These are phyloP conservation scores for Tiaroga cobitis DNA, from an alignment of 2,797 vertebrate genomes.

Conservation along the genomic window DNA sequence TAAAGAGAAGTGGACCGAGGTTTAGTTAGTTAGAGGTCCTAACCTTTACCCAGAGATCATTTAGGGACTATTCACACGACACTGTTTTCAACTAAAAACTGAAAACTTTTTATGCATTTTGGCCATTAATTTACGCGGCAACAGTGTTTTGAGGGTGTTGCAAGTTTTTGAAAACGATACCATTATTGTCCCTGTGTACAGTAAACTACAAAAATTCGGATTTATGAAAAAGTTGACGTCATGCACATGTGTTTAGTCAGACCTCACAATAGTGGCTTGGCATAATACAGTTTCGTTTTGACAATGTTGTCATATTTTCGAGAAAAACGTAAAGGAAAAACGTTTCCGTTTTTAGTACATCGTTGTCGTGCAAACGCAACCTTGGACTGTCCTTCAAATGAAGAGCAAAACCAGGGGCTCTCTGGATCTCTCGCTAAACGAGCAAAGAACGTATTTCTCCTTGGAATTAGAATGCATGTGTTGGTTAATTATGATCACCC, in stretches of 20 bases:
- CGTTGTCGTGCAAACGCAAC: no score
- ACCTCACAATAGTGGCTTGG: background rate
- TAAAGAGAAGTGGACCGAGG: slow-evolving; percentile 4
- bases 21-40: slow-evolving; percentile 38
- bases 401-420: slow-evolving; percentile 24
- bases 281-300: background rate
- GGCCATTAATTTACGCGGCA: background rate
- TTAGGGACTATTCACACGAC: background rate
- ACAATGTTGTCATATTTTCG: background rate
- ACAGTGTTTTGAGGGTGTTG: background rate
- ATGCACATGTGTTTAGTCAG: background rate
- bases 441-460: slow-evolving; percentile 23
- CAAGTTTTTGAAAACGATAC: background rate
- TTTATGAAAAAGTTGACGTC: background rate
- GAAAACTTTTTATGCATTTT: background rate
- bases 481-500: slow-evolving; percentile 10
- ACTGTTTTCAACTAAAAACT: background rate
- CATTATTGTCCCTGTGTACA: background rate
- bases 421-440: slow-evolving; percentile 36
- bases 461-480: slow-evolving; percentile 13
- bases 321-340: background rate
- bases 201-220: background rate
- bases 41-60: slow-evolving; percentile 57
- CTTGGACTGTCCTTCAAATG: slow-evolving; percentile 50
- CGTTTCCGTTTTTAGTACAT: background rate